Base-by-base conservation (phyloP, 2,888 invertebrate species). In the Neoitamus cyanurus region DNA sequence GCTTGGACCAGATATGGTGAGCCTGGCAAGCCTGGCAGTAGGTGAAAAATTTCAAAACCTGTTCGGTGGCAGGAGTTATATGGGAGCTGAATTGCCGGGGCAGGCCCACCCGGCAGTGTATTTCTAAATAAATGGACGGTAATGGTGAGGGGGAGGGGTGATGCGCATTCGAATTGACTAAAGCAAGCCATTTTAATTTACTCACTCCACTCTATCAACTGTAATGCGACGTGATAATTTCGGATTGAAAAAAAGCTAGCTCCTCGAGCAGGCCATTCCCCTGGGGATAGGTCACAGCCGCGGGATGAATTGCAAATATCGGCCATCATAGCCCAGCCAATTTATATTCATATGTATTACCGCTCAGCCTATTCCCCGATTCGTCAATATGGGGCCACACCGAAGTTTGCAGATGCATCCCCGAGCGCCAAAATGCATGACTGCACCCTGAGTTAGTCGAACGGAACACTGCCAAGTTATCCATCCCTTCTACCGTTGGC, bases 181-280 rank as follows among this genome's bases (percentile, higher is more conserved):
- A 68, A 82, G 82, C 82, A 69, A 69, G 82, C 82, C 82, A 82
- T 82, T 82, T 82, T 82, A 82, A 82, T 82, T 68, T 68, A 82
- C 82, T 82, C 36, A 30, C 82, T 82, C 82, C 69, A 82, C 82
- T 82, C 82, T 82, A 82, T 82, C 82, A 82, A 82, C 82, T 82
- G 69, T 69, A 82, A 82, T 82, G 69, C 82, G 69, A 69, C 82
- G 69, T 36, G 69, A 69, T 69, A 68, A 58, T 20, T 30, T 82
- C 11, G 69, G 48, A 37, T 82, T 68, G 37, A 72, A 75, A 82
- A 80, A 82, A 69, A 82, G 13, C 69, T 13, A 5, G 34, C 13
- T 69, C 34, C 69, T 48, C 78, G 34, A 78, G 46, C 37, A 20
- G 68, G 37, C 68, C 6, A 31, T 25, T 69, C 69, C 15, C 25